Base-by-base conservation (phyloP, 64 coral and sea anemone species). In the Stylophora pistillata region DNA sequence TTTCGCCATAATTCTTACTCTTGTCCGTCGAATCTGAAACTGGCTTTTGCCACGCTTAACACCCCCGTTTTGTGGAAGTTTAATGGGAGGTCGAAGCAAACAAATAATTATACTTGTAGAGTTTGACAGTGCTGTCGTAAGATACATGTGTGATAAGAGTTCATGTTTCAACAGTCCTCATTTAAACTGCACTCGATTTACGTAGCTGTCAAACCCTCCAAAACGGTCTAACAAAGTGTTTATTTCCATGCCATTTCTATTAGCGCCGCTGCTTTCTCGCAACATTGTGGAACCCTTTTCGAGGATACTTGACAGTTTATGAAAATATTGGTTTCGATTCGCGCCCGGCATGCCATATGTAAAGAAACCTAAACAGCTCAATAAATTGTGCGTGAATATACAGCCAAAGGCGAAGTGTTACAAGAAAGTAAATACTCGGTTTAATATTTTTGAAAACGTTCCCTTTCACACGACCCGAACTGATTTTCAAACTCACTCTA, bases 111-210 rank as follows among this genome's bases (percentile, higher is more conserved):
- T 69, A 84, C 80, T 84, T 63, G 33, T 27, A 84, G 65, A 84
- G 10, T 70, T 84, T 84, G 80, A 84, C 80, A 84, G 62, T 13
- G 61, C 80, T 84, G 80, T 84, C 80, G 62, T 34, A 53, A 53
- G 53, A n/a, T 27, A 84, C 80, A 84, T 84, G 60, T 84, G 80
- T 53, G 62, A 84, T 84, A 84, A 84, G 80, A 84, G 61, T 84
- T 84, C 62, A 84, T 34, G 61, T 84, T 84, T 84, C 80, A 84
- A 84, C 80, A 84, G 61, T 63, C 80, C 69, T 84, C 34, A 63
- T 84, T 62, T 54, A 29, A 47, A 84, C 80, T 70, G 13, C 62
- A 68, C 58, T 84, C 80, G 80, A 84, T 84, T 84, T 84, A 84
- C 80, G 61, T 14, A 69, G 60, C 80, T 84, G 80, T 84, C 80